phyloP scores from a whole-genome alignment of 2,888 invertebrate genomes.

The Zygaena filipendulae region DNA sequence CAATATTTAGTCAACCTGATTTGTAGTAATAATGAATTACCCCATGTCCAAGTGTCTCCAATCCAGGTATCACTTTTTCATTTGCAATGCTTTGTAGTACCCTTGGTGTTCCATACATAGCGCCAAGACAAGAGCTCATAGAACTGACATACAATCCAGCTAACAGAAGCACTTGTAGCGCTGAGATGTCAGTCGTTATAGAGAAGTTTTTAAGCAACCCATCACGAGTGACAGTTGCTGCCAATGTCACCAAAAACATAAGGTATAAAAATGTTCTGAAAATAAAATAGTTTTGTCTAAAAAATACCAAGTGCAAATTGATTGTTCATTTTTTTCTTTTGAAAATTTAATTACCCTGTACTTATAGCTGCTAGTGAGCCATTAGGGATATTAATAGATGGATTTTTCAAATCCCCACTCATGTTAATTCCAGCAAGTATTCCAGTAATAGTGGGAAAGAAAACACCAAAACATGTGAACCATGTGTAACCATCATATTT shows the following conservation, averaged over 20 bases:
- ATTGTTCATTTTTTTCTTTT: slow-evolving; percentile 1
- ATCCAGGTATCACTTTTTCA: slow-evolving; percentile 93
- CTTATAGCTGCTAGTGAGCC: slow-evolving; percentile 94
- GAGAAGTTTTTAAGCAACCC: slow-evolving; percentile 83
- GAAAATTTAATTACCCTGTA: slow-evolving; percentile 74
- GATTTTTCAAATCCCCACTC: slow-evolving; percentile 95
- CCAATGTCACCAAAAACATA: slow-evolving; percentile 89
- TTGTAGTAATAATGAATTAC: too few relatives aligned
- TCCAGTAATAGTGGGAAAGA: slow-evolving; percentile 97
- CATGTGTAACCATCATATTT: slow-evolving; percentile 86
- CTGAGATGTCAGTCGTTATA: slow-evolving; percentile 92
- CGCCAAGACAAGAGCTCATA: slow-evolving; percentile 94
- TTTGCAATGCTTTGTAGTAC: slow-evolving; percentile 95
- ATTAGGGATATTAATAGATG: slow-evolving; percentile 92
- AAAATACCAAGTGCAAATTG: not conserved
- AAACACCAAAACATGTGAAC: slow-evolving; percentile 97
- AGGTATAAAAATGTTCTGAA: slow-evolving; percentile 87
- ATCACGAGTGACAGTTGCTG: slow-evolving; percentile 83
- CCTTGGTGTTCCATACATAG: slow-evolving; percentile 95
- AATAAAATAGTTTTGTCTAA: too few relatives aligned
- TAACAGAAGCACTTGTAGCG: slow-evolving; percentile 81
- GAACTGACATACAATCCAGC: slow-evolving; percentile 96
- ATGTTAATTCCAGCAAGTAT: slow-evolving; percentile 98
- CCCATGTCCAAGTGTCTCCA: slow-evolving; percentile 87
- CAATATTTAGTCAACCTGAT: too few relatives aligned